These are phyloP conservation scores for Caenorhabditis becei DNA, from an alignment of 2,888 invertebrate genomes.

Conservation along the genomic window DNA sequence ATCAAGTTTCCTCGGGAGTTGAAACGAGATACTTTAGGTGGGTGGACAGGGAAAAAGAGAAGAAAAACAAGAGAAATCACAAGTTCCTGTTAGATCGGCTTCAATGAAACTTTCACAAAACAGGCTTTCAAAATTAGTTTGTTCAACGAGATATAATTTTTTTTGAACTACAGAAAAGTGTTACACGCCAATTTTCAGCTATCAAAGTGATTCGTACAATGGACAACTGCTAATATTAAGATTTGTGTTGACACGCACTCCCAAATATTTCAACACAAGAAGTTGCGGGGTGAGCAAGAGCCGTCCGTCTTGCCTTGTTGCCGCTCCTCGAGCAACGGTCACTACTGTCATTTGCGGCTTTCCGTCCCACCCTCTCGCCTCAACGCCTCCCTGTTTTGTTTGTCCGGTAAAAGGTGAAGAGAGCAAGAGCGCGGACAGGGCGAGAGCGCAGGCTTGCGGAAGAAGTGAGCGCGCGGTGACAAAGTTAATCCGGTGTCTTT, in stretches of 20 bases:
- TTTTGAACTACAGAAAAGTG: too few species aligned
- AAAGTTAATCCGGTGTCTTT: conserved; percentile 57
- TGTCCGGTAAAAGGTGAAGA: conserved; percentile 62
- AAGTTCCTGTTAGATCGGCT: not conserved
- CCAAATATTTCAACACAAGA: conserved; percentile 38
- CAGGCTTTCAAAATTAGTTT: too few species aligned
- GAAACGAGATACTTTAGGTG: conserved; percentile 35
- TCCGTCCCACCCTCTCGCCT: conserved; percentile 10
- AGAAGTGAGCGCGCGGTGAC: conserved; percentile 31
- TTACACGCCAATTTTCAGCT: too few species aligned
- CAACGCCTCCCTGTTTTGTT: conserved; percentile 60
- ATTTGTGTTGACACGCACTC: conserved; percentile 17
- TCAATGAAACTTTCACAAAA: too few species aligned
- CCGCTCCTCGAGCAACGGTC: conserved; percentile 51
- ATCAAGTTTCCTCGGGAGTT: conserved; percentile 25
- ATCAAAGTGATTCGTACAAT: not conserved
- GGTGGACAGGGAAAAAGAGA: not conserved
- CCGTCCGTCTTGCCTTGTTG: not conserved
- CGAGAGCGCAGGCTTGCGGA: conserved; percentile 38
- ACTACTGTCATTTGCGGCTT: conserved; percentile 44
- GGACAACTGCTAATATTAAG: not conserved
- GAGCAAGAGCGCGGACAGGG: conserved; percentile 26
- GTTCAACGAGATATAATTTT: too few species aligned
- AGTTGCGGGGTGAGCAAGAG: conserved; percentile 7
- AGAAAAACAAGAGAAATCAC: not conserved